phyloP scores from a whole-genome alignment of 2,113 vertebrate species.

The Thalassoma bifasciatum region DNA sequence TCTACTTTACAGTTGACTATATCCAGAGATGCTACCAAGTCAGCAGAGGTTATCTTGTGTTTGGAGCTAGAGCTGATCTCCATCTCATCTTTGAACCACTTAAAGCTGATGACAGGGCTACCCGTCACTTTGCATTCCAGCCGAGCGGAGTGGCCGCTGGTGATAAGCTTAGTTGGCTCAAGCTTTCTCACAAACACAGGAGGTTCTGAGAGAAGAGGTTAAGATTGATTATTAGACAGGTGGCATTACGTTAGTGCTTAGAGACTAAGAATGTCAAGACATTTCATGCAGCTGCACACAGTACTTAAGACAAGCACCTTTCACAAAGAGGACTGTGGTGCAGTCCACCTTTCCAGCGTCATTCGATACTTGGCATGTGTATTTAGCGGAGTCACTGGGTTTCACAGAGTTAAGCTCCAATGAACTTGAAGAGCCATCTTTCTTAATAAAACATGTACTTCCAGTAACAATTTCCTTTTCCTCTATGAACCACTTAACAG shows the following conservation, averaged over 20 bases:
- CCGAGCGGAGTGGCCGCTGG: constrained; percentile 84
- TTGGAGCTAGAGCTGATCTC: constrained; percentile 87
- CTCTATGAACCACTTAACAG: constrained; percentile 93
- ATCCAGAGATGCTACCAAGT: constrained; percentile 85
- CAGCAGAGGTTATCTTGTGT: constrained; percentile 83
- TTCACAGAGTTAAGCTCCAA: constrained; percentile 93
- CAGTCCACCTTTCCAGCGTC: constrained; percentile 90
- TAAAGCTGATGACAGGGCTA: constrained; percentile 91
- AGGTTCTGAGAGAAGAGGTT: constrained; percentile 89
- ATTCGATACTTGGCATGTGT: constrained; percentile 93
- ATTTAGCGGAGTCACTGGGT: constrained; percentile 89
- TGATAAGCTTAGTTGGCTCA: constrained; percentile 88
- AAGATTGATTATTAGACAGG: constrained; percentile 41
- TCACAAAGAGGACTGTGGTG: constrained; percentile 92
- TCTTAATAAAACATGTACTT: constrained; percentile 93
- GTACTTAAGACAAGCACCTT: constrained; percentile 87
- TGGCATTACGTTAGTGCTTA: constrained; percentile 29
- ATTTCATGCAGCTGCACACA: constrained; percentile 46
- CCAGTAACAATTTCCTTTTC: constrained; percentile 90
- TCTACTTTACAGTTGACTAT: constrained; percentile 82
- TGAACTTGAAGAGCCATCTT: constrained; percentile 89
- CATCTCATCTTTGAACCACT: constrained; percentile 92
- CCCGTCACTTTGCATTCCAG: constrained; percentile 93
- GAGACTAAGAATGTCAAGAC: constrained; percentile 46
- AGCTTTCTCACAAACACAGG: constrained; percentile 91